Conservation (phyloP, 2,797 vertebrate genomes). For the Falco novaeseelandiae region DNA sequence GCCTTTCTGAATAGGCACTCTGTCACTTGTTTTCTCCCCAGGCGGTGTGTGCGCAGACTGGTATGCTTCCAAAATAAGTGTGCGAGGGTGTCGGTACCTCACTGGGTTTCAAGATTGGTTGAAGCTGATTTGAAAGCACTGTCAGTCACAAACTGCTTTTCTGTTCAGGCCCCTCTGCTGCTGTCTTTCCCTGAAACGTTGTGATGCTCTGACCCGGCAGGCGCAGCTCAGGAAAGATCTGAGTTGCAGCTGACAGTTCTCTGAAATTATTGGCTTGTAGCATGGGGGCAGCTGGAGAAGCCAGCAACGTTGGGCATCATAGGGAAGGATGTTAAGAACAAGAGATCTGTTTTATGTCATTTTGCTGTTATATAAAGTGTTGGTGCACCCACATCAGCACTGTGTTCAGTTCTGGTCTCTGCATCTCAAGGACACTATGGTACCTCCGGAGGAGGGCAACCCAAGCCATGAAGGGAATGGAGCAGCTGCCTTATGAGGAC, state of each 20-base stretch:
- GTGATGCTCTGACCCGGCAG: not conserved
- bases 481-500: not conserved
- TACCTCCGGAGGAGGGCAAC: not conserved
- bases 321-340: not conserved
- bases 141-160: not conserved
- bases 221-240: not conserved
- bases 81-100: not conserved
- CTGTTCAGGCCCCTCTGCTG: not conserved
- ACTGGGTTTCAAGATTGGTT: not conserved
- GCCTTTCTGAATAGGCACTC: not conserved
- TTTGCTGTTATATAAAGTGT: conserved; percentile 29
- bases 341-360: conserved; percentile 2
- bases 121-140: not conserved
- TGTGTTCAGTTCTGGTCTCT: not conserved
- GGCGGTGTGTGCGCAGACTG: accelerated
- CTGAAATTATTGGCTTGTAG: not conserved
- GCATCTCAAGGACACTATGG: not conserved
- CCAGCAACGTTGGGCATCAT: not conserved
- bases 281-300: not conserved
- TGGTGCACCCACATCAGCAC: not conserved
- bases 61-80: not conserved
- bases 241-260: conserved; percentile 38
- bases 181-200: conserved; percentile 1
- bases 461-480: not conserved
- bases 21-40: not conserved